phyloP scores from a whole-genome alignment of 2,113 vertebrate genomes.

The Saccopteryx leptura region DNA sequence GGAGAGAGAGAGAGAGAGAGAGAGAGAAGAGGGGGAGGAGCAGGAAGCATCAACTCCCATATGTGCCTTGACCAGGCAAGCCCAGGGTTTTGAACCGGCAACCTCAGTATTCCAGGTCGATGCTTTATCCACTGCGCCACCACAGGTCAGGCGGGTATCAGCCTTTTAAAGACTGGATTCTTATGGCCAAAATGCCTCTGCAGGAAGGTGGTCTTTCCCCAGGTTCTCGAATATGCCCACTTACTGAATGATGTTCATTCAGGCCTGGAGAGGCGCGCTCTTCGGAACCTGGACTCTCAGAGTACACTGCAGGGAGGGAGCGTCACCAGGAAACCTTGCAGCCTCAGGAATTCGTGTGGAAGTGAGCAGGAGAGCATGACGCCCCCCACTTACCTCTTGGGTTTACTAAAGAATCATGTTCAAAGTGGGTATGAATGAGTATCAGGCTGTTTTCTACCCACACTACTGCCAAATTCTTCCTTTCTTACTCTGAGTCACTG shows the following conservation, averaged over 20 bases:
- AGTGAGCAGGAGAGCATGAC: background rate
- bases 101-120: no score
- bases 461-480: background rate
- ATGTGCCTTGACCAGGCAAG: no score
- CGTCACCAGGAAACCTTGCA: background rate
- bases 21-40: no score
- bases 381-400: background rate
- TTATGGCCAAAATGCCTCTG: background rate
- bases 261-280: background rate
- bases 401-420: background rate
- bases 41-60: no score
- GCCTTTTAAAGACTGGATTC: background rate
- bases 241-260: background rate
- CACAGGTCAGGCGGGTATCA: no score
- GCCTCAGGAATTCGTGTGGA: background rate
- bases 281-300: background rate
- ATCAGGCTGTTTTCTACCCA: background rate
- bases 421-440: background rate
- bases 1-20: no score
- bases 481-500: background rate
- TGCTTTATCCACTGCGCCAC: no score
- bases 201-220: background rate
- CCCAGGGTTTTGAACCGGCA: no score
- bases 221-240: background rate
- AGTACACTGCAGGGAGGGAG: rapidly evolving